Conservation (phyloP, 1,140 invertebrate species). For the Panagrolaimus sp. region DNA sequence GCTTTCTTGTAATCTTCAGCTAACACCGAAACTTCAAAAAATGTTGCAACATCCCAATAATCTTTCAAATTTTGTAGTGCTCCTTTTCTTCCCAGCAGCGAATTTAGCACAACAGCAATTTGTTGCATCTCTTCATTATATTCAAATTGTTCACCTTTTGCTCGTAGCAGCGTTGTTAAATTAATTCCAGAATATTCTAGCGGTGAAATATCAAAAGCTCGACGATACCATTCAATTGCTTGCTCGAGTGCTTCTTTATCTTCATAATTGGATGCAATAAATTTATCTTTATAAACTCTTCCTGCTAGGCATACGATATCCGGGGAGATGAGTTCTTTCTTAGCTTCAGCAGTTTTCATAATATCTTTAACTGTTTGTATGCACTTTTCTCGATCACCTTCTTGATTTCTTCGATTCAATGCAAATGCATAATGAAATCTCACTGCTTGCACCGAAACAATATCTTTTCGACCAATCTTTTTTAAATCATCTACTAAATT, state of each 20-base stretch:
- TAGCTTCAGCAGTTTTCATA: slow-evolving; percentile 79
- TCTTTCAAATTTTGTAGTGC: slow-evolving; percentile 83
- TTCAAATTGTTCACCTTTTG: slow-evolving; percentile 88
- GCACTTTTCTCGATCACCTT: slow-evolving; percentile 88
- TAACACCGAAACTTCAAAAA: slow-evolving; percentile 90
- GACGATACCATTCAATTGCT: slow-evolving; percentile 95
- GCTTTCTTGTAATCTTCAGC: slow-evolving; percentile 95
- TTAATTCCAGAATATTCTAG: slow-evolving; percentile 99
- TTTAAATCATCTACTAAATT: slow-evolving; percentile 88
- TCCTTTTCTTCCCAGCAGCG: slow-evolving; percentile 94
- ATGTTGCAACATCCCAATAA: slow-evolving; percentile 99
- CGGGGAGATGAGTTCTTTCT: slow-evolving; percentile 81
- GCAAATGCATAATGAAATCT: slow-evolving; percentile 92
- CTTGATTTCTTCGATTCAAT: slow-evolving; percentile 83
- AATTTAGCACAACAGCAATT: slow-evolving; percentile 87
- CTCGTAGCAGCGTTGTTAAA: slow-evolving; percentile 91
- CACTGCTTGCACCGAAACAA: slow-evolving; percentile 80
- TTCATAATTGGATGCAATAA: slow-evolving; percentile 85
- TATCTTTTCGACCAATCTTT: slow-evolving; percentile 82
- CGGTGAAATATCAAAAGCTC: slow-evolving; percentile 93
- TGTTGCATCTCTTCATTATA: slow-evolving; percentile 82
- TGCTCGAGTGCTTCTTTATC: slow-evolving; percentile 80
- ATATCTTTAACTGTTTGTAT: slow-evolving; percentile 84
- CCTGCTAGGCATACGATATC: slow-evolving; percentile 98
- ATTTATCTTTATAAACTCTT: slow-evolving; percentile 96